Evolutionary conservation across 2,888 invertebrate genomes (phyloP).

Genomic region (Agrochola lychnidis): DNA sequence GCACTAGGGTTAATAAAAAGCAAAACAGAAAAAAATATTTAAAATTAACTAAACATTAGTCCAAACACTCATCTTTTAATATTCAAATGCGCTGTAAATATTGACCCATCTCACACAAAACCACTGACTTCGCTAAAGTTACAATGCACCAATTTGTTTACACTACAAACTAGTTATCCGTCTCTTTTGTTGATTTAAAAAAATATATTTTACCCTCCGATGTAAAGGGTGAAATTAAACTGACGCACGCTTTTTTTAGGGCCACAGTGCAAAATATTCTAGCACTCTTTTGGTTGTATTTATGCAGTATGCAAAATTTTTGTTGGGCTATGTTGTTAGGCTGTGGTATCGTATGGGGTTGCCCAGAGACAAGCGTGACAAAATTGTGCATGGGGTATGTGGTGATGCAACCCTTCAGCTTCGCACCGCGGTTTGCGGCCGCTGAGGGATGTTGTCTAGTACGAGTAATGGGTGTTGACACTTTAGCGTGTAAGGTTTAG

Average conservation of each 20-base stretch:
- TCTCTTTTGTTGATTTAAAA: constrained; percentile 85
- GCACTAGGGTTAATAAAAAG: background rate
- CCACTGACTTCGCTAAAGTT: constrained; percentile 71
- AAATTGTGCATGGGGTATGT: constrained; percentile 81
- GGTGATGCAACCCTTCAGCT: constrained; percentile 88
- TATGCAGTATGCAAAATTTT: constrained; percentile 47
- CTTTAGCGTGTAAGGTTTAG: constrained; percentile 47
- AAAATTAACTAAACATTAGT: constrained; percentile 22
- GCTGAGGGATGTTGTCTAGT: constrained; percentile 76
- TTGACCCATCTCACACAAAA: constrained; percentile 65
- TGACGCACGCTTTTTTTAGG: constrained; percentile 32
- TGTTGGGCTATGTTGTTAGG: constrained; percentile 55
- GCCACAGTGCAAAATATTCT: constrained; percentile 67
- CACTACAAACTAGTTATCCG: constrained; percentile 87
- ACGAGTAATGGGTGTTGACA: constrained; percentile 67
- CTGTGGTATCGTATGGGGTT: constrained; percentile 53
- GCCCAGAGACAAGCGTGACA: constrained; percentile 84
- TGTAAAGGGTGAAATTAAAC: constrained; percentile 74
- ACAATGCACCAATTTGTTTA: constrained; percentile 88
- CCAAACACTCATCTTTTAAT: constrained; percentile 40
- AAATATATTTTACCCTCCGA: constrained; percentile 81
- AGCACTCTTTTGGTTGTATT: background rate
- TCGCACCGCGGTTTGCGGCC: constrained; percentile 83
- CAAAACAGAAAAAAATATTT: background rate
- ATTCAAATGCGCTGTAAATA: constrained; percentile 63